Conservation (phyloP, 2,888 invertebrate genomes). For the Scaptomyza reducta region DNA sequence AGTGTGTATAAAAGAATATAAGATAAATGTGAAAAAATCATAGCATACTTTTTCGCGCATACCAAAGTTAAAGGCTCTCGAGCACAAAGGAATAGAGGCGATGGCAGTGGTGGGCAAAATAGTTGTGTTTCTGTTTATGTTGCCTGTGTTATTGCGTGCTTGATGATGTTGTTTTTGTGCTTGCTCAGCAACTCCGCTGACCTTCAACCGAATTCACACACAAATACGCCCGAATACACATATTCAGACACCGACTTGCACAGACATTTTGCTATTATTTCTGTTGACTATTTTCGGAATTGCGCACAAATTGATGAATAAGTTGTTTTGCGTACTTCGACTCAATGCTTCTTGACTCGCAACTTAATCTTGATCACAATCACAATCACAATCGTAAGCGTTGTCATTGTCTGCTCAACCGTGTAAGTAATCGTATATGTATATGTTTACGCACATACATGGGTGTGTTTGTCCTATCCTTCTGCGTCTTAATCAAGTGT, state of each 20-base stretch:
- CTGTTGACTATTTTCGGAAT: conserved; percentile 59
- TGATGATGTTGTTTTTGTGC: conserved; percentile 46
- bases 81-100: neutral
- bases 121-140: conserved; percentile 15
- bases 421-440: conserved; percentile 11
- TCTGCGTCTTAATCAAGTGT: conserved; percentile 59
- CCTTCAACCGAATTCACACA: conserved; percentile 42
- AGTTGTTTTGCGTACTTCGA: conserved; percentile 56
- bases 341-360: conserved; percentile 51
- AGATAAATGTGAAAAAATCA: conserved; percentile 1
- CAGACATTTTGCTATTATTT: conserved; percentile 52
- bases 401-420: conserved; percentile 48
- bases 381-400: conserved; percentile 37
- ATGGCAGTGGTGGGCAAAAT: neutral
- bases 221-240: neutral
- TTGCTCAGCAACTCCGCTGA: conserved; percentile 51
- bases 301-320: conserved; percentile 70
- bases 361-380: conserved; percentile 64
- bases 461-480: conserved; percentile 31
- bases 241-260: conserved; percentile 18
- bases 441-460: conserved; percentile 7
- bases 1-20: no score
- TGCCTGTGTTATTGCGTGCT: conserved; percentile 35
- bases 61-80: neutral
- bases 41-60: conserved; percentile 36